These are phyloP conservation scores for Arctopsyche grandis DNA, from an alignment of 1,140 invertebrate species.

Conservation along the genomic window DNA sequence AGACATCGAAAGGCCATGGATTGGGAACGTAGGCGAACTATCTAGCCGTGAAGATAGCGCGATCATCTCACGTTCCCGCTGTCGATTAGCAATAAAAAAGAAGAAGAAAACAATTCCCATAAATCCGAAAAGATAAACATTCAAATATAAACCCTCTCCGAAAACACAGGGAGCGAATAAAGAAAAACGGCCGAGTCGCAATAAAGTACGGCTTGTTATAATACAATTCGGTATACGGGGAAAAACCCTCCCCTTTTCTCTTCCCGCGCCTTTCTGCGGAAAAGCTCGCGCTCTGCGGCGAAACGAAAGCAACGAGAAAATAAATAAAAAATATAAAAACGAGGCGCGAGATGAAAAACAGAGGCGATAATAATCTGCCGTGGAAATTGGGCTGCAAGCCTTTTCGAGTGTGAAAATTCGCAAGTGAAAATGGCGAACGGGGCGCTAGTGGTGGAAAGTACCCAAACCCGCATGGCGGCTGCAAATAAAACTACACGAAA, in stretches of 20 bases:
- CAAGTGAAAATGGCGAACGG: slow-evolving; percentile 48
- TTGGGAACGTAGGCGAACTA: neutral
- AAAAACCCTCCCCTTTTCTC: too few species aligned
- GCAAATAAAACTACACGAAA: slow-evolving; percentile 4
- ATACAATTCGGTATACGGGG: slow-evolving; percentile 46
- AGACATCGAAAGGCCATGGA: neutral
- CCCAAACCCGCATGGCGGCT: neutral
- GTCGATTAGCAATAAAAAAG: slow-evolving; percentile 46
- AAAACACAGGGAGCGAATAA: slow-evolving; percentile 41
- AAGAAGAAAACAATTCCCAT: slow-evolving; percentile 44
- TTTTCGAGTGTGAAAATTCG: slow-evolving; percentile 52
- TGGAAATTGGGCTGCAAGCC: slow-evolving; percentile 48
- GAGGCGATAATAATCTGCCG: slow-evolving; percentile 51
- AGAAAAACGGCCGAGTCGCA: slow-evolving; percentile 36
- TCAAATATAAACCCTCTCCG: slow-evolving; percentile 37
- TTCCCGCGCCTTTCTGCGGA: slow-evolving; percentile 3
- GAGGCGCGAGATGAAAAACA: slow-evolving; percentile 49
- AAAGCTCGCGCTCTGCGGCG: slow-evolving; percentile 18
- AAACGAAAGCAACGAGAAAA: slow-evolving; percentile 28
- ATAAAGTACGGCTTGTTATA: slow-evolving; percentile 53
- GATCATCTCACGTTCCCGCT: slow-evolving; percentile 19
- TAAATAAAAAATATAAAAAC: slow-evolving; percentile 10
- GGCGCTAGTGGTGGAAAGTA: too few species aligned
- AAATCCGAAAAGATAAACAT: slow-evolving; percentile 41
- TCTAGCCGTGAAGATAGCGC: neutral